Conservation (phyloP, 1,140 invertebrate species). For the Neodiprion virginianus region DNA sequence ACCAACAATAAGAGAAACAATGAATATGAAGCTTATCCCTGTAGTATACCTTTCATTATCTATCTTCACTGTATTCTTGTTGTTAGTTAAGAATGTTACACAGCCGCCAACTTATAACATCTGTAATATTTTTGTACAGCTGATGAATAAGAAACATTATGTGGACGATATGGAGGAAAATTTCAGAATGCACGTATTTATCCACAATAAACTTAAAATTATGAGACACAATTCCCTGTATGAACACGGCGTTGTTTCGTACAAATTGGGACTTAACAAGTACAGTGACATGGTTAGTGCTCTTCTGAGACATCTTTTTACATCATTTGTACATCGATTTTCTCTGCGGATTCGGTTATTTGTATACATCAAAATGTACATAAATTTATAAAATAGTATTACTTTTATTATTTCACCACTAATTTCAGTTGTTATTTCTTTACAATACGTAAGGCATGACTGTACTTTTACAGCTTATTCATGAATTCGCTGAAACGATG, state of each 20-base stretch:
- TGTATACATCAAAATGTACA: conserved; percentile 2
- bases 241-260: conserved; percentile 70
- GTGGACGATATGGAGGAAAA: conserved; percentile 76
- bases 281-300: conserved; percentile 78
- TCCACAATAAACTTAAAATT: conserved; percentile 85
- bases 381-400: neutral
- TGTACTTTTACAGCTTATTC: conserved; percentile 67
- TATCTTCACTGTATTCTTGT: no score
- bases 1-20: no score
- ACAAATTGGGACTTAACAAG: conserved; percentile 78
- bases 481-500: conserved; percentile 78
- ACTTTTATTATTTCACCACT: neutral
- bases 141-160: conserved; percentile 76
- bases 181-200: conserved; percentile 86
- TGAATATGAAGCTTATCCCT: no score
- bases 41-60: no score
- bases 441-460: conserved; percentile 22
- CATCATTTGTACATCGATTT: conserved; percentile 19
- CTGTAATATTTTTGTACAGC: conserved; percentile 54
- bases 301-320: neutral
- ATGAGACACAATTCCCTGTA: conserved; percentile 82
- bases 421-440: conserved; percentile 10
- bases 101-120: conserved; percentile 15
- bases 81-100: neutral
- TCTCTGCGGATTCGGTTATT: conserved; percentile 1